These are phyloP conservation scores for Sander vitreus DNA, from an alignment of 2,113 vertebrate genomes.

Conservation along the genomic window DNA sequence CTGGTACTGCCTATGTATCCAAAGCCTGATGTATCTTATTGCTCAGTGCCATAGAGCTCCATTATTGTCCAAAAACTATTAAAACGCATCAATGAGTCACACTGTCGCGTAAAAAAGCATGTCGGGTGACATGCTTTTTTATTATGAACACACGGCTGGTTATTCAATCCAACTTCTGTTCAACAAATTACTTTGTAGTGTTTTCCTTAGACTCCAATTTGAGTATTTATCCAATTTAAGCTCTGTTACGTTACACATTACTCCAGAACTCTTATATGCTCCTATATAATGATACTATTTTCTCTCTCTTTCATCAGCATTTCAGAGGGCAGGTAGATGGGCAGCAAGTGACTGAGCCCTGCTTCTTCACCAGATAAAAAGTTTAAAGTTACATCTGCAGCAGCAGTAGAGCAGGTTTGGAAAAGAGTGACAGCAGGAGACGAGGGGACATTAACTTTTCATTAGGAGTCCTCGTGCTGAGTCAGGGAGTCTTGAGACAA, in stretches of 20 bases:
- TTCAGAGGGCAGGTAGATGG: not conserved
- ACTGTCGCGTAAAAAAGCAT: no score
- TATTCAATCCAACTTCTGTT: no score
- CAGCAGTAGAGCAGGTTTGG: conserved; percentile 1
- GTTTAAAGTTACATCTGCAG: conserved; percentile 17
- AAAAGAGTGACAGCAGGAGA: not conserved
- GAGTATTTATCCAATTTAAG: not conserved
- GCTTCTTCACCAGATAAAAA: conserved; percentile 1
- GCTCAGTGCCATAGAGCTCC: no score
- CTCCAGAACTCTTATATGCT: not conserved
- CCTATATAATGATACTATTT: not conserved
- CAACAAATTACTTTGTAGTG: no score
- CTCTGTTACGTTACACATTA: not conserved
- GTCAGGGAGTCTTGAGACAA: conserved; percentile 8
- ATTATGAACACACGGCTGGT: no score
- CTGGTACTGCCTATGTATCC: no score
- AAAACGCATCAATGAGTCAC: no score
- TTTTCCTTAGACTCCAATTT: not conserved
- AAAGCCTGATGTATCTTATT: no score
- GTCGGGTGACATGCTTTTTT: no score
- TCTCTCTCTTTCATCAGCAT: not conserved
- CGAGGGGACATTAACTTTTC: not conserved
- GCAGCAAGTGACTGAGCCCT: not conserved
- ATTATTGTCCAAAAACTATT: no score
- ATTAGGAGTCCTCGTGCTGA: conserved; percentile 3